Conservation (phyloP, 2,113 vertebrate species). For the Pantherophis guttatus region DNA sequence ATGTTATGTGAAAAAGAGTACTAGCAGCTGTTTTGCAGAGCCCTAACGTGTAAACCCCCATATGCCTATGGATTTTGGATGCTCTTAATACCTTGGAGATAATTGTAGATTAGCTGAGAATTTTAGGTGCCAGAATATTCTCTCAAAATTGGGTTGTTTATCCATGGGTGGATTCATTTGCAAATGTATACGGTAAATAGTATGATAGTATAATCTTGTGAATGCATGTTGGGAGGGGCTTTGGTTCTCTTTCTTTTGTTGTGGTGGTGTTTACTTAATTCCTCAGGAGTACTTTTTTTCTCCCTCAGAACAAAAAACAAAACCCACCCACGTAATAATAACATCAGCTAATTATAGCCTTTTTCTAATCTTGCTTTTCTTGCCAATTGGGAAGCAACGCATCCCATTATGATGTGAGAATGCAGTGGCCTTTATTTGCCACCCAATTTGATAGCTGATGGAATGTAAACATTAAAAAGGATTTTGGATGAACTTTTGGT, state of each 20-base stretch:
- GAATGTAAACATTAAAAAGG: neutral
- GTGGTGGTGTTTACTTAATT: neutral
- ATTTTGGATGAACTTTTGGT: constrained; percentile 39
- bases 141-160: neutral
- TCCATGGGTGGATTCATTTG: neutral
- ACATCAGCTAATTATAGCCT: constrained; percentile 41
- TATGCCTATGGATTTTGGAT: neutral
- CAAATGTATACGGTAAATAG: neutral
- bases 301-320: constrained; percentile 21
- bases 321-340: neutral
- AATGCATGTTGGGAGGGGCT: neutral
- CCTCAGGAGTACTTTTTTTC: neutral
- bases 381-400: constrained; percentile 18
- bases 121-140: neutral
- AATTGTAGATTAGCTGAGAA: neutral
- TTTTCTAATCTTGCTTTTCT: constrained; percentile 51
- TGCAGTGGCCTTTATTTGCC: constrained; percentile 46
- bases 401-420: constrained; percentile 34
- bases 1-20: neutral
- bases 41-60: neutral
- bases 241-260: neutral
- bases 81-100: neutral
- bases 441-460: constrained; percentile 22
- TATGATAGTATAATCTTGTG: neutral
- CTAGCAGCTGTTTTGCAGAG: neutral